Base-by-base conservation (phyloP, 2,113 vertebrate genomes). In the Xenus cinereus region DNA sequence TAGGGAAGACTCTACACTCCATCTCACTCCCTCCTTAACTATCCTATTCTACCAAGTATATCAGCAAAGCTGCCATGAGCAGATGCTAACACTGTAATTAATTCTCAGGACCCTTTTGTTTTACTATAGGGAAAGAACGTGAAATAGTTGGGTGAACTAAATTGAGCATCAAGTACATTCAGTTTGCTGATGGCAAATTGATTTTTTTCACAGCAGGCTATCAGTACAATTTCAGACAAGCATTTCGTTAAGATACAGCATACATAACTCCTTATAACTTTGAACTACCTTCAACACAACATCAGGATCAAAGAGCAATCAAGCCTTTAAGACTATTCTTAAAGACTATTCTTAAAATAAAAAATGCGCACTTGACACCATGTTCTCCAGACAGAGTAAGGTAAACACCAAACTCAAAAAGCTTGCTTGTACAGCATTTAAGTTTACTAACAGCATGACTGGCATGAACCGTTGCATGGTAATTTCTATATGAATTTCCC, bases 21-120 rank as follows among this genome's bases (percentile, higher is more conserved):
- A 67, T 63, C 91, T 87, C 89, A 67, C 62, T 84, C 57, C 56
- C 0, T 1, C 41, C 57, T 88, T 41, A 78, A 84, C 85, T 78
- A 48, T 57, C 66, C 87, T 75, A 59, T 54, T 89, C 83, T 75
- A 48, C 67, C 33, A 66, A 80, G 76, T 78, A 3, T 33, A 73
- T 73, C 83, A 92, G 87, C 76, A 92, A 95, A 92, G 77, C 95
- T 95, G 95, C 92, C 89, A 91, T 0, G n/a, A 95, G 90, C 96
- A 97, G 96, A 95, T 97, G 95, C 96, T 94, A 95, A 62, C 57
- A 17, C 62, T 93, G 89, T 96, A 97, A 97, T 97, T 97, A 97
- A 97, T 96, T 95, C 87, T 95, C 84, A 95, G 87, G 92, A 95
- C 92, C 69, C 87, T 91, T 94, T 97, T 93, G 92, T 93, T 97